phyloP scores from a whole-genome alignment of 2,113 vertebrate genomes.

The Elephantulus edwardii region DNA sequence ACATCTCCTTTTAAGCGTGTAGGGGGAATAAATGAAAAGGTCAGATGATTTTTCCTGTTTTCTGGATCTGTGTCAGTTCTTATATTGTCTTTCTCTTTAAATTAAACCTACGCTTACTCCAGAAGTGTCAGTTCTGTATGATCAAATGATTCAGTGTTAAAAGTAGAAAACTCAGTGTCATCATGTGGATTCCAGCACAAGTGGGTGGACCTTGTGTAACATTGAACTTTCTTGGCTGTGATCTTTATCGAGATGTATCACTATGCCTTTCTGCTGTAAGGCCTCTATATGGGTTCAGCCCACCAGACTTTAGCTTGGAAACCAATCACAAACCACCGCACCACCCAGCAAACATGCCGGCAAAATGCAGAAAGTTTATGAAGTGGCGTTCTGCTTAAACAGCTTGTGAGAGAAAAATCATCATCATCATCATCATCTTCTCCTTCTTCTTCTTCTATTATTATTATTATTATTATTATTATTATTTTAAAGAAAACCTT shows the following conservation, averaged over 20 bases:
- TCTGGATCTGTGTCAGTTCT: background rate
- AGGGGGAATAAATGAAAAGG: background rate
- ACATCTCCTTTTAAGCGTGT: too few relatives aligned
- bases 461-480: too few relatives aligned
- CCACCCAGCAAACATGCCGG: background rate
- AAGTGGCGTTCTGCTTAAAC: background rate
- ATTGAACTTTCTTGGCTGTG: background rate
- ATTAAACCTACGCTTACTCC: background rate
- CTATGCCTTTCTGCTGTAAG: background rate
- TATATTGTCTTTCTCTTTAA: background rate
- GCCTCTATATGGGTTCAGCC: background rate
- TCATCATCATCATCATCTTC: background rate
- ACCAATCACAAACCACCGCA: background rate
- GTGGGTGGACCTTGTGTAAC: background rate
- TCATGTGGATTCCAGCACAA: background rate
- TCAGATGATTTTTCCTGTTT: background rate
- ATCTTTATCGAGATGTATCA: background rate
- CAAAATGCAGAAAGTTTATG: background rate
- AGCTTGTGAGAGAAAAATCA: background rate
- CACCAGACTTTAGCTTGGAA: background rate
- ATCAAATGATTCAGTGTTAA: background rate
- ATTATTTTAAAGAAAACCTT: conserved; percentile 4
- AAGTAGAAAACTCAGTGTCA: background rate
- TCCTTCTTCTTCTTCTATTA: too few relatives aligned
- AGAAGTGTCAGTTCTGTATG: conserved; percentile 26